Conservation (phyloP, 2,113 vertebrate species). For the Megaptera novaeangliae region DNA sequence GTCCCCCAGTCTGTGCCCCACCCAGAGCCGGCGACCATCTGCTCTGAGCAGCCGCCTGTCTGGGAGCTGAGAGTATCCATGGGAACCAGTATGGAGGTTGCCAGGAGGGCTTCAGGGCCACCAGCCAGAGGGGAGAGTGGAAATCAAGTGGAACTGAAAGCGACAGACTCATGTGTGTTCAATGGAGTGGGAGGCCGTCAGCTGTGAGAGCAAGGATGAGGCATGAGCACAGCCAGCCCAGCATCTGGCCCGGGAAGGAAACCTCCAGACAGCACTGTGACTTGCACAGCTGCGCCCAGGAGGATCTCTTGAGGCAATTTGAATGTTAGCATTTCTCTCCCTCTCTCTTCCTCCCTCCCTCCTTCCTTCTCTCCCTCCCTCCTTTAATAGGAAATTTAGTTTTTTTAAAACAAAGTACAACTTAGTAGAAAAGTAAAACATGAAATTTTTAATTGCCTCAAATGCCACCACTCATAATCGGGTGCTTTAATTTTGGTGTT, state of each 20-base stretch:
- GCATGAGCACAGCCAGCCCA: neutral
- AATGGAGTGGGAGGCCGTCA: neutral
- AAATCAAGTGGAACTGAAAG: constrained; percentile 28
- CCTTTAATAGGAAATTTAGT: neutral
- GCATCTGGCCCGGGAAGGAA: neutral
- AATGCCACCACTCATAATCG: neutral
- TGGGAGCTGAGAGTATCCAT: constrained; percentile 62
- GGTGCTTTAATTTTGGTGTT: neutral
- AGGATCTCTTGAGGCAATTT: neutral
- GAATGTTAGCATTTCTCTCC: neutral
- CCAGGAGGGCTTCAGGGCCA: constrained; percentile 55
- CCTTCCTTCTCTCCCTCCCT: neutral
- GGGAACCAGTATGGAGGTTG: constrained; percentile 58
- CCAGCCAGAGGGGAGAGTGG: constrained; percentile 42
- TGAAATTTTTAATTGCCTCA: neutral
- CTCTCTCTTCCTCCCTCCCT: neutral
- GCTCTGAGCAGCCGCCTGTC: constrained; percentile 19
- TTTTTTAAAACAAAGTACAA: neutral
- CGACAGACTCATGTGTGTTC: constrained; percentile 19
- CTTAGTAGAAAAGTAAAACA: neutral
- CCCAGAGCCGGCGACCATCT: neutral
- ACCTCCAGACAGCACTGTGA: neutral
- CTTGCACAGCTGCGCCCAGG: neutral
- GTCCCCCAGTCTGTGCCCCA: neutral
- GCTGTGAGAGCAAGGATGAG: neutral